Conservation (phyloP, 2,113 vertebrate species). For the Recurvirostra avosetta region DNA sequence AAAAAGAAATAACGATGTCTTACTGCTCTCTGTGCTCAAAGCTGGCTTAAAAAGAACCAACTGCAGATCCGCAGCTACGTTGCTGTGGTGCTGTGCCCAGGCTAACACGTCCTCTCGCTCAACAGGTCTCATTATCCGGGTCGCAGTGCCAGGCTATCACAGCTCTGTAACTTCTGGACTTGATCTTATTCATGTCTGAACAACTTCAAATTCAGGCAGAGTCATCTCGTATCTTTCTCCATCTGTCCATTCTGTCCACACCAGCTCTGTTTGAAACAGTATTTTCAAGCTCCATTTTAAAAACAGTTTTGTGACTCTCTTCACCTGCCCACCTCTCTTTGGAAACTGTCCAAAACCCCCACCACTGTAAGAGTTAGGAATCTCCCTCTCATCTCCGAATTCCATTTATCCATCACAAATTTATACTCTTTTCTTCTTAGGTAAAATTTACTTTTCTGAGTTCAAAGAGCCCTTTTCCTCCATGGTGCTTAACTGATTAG, state of each 20-base stretch:
- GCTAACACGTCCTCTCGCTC: not conserved
- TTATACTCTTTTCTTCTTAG: not conserved
- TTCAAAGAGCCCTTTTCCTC: not conserved
- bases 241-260: not conserved
- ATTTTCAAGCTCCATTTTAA: not conserved
- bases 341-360: not conserved
- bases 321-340: rapidly evolving
- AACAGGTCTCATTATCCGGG: not conserved
- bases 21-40: not conserved
- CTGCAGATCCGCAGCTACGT: not conserved
- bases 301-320: not conserved
- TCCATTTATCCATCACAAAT: not conserved
- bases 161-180: not conserved
- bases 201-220: not conserved
- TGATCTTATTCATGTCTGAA: not conserved
- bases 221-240: not conserved
- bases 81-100: not conserved
- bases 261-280: not conserved
- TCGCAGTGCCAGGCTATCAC: not conserved
- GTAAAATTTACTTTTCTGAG: not conserved
- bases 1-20: not conserved
- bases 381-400: not conserved
- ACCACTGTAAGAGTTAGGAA: not conserved
- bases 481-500: not conserved
- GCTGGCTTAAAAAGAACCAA: not conserved